Evolutionary conservation across 2,797 vertebrate species (phyloP).

Genomic region (Centropyge bicolor): DNA sequence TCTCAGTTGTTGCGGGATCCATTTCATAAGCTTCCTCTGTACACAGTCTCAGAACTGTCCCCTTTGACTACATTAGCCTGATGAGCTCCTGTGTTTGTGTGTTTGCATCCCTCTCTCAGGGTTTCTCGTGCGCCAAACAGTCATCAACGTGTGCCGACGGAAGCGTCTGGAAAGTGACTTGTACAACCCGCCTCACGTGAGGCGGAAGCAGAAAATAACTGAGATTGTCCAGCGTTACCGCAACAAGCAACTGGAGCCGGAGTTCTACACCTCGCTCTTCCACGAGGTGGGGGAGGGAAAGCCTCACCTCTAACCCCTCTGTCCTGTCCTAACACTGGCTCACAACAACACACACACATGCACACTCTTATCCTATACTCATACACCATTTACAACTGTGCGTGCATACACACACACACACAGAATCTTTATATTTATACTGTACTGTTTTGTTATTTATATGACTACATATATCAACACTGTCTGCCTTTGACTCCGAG

Average conservation of each 20-base stretch:
- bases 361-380: constrained; percentile 40
- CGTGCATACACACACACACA: constrained; percentile 47
- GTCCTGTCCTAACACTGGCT: constrained; percentile 81
- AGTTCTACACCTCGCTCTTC: constrained; percentile 98
- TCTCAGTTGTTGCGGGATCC: background rate
- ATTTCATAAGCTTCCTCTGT: background rate
- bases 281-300: constrained; percentile 87
- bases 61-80: background rate
- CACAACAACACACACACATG: constrained; percentile 55
- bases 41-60: background rate
- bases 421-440: constrained; percentile 88
- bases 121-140: constrained; percentile 95
- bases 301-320: constrained; percentile 77
- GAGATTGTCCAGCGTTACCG: constrained; percentile 96
- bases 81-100: constrained; percentile 9
- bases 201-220: constrained; percentile 96
- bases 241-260: constrained; percentile 95
- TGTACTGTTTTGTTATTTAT: constrained; percentile 86
- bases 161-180: constrained; percentile 97
- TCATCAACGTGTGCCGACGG: constrained; percentile 95
- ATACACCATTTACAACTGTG: constrained; percentile 58
- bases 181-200: constrained; percentile 95
- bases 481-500: constrained; percentile 83
- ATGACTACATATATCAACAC: constrained; percentile 83
- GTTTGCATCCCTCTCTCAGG: constrained; percentile 80